Conservation (phyloP, 2,113 vertebrate genomes). For the Anas platyrhynchos region DNA sequence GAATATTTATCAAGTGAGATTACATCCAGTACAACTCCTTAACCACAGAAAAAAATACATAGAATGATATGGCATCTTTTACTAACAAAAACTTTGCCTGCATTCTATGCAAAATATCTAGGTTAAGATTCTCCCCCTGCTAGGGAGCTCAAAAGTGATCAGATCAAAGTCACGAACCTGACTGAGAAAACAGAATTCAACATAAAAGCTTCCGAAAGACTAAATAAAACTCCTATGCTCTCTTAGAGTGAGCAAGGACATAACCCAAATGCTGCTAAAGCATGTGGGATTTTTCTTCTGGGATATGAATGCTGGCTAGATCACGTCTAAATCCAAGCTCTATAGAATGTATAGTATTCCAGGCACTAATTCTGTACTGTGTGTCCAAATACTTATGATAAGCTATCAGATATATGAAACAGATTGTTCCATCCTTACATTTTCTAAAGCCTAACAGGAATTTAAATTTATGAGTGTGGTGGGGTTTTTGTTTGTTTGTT, state of each 20-base stretch:
- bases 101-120: not conserved
- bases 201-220: not conserved
- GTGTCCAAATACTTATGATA: conserved; percentile 59
- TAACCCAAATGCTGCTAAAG: conserved; percentile 17
- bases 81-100: not conserved
- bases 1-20: not conserved
- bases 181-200: not conserved
- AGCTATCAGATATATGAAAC: conserved; percentile 31
- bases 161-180: not conserved
- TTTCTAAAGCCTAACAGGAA: not conserved
- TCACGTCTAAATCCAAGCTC: not conserved
- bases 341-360: conserved; percentile 18
- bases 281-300: not conserved
- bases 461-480: not conserved
- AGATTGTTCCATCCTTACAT: not conserved
- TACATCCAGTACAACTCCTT: not conserved
- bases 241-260: not conserved
- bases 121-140: not conserved
- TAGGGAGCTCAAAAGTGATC: not conserved
- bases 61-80: not conserved
- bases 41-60: not conserved
- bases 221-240: not conserved
- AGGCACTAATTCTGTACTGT: not conserved
- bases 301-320: not conserved
- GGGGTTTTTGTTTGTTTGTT: not conserved